Conservation (phyloP, 2,113 vertebrate genomes). For the Nanorana parkeri region DNA sequence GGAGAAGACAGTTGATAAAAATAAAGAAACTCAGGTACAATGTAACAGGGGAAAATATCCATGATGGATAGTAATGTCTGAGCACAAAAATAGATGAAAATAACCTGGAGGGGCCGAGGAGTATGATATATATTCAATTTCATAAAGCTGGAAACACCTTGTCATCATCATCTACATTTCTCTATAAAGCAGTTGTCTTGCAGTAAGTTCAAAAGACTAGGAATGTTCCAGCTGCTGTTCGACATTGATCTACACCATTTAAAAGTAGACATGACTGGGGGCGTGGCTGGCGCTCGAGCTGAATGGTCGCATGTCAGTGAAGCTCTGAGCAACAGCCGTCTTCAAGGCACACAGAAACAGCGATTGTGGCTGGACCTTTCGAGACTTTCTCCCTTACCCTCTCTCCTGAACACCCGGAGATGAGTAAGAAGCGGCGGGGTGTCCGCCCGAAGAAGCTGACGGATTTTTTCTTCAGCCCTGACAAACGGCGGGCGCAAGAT, state of each 20-base stretch:
- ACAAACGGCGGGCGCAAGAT: no score
- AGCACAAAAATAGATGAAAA: constrained; percentile 1
- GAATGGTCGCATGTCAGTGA: no score
- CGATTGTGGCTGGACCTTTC: no score
- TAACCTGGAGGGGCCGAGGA: neutral
- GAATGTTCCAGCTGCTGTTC: neutral
- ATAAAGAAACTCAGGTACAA: constrained; percentile 34
- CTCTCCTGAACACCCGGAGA: no score
- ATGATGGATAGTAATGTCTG: neutral
- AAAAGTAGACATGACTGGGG: no score
- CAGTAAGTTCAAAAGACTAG: neutral
- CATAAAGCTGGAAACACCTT: neutral
- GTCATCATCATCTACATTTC: neutral
- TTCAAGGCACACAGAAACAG: no score
- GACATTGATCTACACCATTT: neutral
- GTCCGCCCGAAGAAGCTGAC: no score
- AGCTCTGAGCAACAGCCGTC: no score
- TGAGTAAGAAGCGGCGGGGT: no score
- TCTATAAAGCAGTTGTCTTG: neutral
- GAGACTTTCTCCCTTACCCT: no score
- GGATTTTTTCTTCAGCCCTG: no score
- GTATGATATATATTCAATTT: neutral
- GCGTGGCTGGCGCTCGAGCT: no score
- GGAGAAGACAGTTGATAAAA: constrained; percentile 30
- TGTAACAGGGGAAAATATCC: constrained; percentile 14